Evolutionary conservation across 2,113 vertebrate genomes (phyloP).

Genomic region (Lamprotornis superbus): DNA sequence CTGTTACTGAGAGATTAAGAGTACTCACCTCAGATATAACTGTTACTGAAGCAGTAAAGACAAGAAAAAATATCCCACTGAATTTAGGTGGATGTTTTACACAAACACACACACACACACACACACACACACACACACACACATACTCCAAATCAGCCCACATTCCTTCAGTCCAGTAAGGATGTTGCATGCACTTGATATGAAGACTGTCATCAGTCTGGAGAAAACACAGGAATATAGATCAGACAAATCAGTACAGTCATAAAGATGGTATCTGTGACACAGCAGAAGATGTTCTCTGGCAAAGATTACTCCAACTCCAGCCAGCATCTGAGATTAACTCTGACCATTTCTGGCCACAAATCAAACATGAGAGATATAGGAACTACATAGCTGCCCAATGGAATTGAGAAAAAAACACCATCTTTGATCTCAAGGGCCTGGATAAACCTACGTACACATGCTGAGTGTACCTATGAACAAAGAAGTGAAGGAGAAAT

Average conservation of each 20-base stretch:
- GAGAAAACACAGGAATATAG: neutral
- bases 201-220: neutral
- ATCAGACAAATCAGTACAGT: conserved; percentile 12
- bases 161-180: neutral
- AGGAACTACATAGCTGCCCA: neutral
- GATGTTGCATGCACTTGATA: neutral
- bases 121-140: neutral
- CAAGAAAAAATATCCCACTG: neutral
- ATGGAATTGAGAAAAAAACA: neutral
- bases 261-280: conserved; percentile 38
- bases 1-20: neutral
- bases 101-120: neutral
- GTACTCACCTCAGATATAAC: neutral
- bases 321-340: conserved; percentile 41
- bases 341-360: conserved; percentile 15
- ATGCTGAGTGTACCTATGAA: neutral
- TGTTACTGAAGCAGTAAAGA: neutral
- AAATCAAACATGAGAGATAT: conserved; percentile 22
- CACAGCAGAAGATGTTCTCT: conserved; percentile 30
- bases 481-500: neutral
- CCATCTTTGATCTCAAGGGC: neutral
- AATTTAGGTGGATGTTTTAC: neutral
- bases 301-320: conserved; percentile 16
- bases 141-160: neutral
- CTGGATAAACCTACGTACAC: neutral